Conservation (phyloP, 2,113 vertebrate genomes). For the Rhinogobius similis region DNA sequence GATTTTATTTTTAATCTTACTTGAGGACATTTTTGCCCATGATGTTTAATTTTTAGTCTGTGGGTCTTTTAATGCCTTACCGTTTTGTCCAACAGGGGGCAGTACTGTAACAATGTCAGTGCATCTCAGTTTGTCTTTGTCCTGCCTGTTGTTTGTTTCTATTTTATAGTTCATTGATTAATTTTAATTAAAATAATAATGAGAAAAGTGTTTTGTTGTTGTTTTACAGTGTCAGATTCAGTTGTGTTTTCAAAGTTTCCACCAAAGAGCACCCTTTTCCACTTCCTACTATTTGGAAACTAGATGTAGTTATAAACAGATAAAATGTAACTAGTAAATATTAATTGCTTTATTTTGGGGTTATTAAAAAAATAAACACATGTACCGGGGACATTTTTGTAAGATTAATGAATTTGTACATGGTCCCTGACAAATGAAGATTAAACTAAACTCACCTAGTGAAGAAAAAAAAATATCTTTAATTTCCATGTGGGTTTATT, state of each 20-base stretch:
- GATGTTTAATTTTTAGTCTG: slow-evolving; percentile 1
- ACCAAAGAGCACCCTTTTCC: background rate
- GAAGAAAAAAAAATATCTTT: too few species aligned
- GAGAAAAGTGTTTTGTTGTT: background rate
- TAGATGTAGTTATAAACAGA: too few species aligned
- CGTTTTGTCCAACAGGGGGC: slow-evolving; percentile 46
- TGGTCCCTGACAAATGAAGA: too few species aligned
- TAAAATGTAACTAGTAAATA: too few species aligned
- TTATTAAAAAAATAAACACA: too few species aligned
- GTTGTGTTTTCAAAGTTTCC: background rate
- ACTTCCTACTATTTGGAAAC: too few species aligned
- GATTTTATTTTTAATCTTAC: background rate
- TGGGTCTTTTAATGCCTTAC: slow-evolving; percentile 50
- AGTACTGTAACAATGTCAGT: slow-evolving; percentile 23
- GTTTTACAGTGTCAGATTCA: background rate
- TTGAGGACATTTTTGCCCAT: background rate
- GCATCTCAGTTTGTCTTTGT: slow-evolving; percentile 13
- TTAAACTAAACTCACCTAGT: too few species aligned
- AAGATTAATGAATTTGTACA: too few species aligned
- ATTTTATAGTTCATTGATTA: slow-evolving; percentile 41
- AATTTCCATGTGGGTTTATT: too few species aligned
- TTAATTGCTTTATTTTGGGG: too few species aligned
- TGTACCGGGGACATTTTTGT: too few species aligned
- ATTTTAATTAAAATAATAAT: slow-evolving; percentile 72
- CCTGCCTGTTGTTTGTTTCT: slow-evolving; percentile 18